phyloP scores from a whole-genome alignment of 2,888 invertebrate species.

The Tachina lurida region DNA sequence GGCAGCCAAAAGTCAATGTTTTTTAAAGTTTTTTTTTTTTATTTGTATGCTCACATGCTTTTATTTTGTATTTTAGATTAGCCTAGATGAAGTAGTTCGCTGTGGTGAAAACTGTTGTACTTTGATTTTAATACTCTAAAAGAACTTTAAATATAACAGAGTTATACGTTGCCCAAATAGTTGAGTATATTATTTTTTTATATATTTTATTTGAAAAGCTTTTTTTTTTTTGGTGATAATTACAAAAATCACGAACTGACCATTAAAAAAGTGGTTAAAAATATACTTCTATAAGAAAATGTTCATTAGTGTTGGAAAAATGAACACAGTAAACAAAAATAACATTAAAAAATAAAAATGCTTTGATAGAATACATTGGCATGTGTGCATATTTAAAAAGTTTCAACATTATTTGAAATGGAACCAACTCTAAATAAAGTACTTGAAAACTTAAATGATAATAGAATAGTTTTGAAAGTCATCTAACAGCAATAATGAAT shows the following conservation, averaged over 20 bases:
- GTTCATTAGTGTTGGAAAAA: constrained; percentile 18
- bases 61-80: constrained; percentile 35
- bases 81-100: constrained; percentile 45
- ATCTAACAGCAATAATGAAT: too few species aligned
- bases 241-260: constrained; percentile 78
- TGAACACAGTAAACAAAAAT: constrained; percentile 76
- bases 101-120: constrained; percentile 15
- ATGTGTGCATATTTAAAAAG: background rate
- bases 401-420: background rate
- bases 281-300: constrained; percentile 19
- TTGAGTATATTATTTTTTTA: constrained; percentile 31
- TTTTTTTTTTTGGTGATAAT: constrained; percentile 76
- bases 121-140: constrained; percentile 31
- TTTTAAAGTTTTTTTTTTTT: constrained; percentile 2
- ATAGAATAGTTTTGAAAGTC: too few species aligned
- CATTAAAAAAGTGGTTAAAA: constrained; percentile 69
- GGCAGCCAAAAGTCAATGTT: constrained; percentile 48
- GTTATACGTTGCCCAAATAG: constrained; percentile 23
- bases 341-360: constrained; percentile 56
- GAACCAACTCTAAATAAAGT: constrained; percentile 2
- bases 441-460: too few species aligned
- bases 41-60: background rate
- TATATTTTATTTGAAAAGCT: background rate
- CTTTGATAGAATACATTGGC: constrained; percentile 4
- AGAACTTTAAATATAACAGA: constrained; percentile 31